A percentile compares a stretch with the other conserved stretches of the same genome.
phyloP scores from a whole-genome alignment of 2,888 invertebrate species.

The Capitulum mitella region DNA sequence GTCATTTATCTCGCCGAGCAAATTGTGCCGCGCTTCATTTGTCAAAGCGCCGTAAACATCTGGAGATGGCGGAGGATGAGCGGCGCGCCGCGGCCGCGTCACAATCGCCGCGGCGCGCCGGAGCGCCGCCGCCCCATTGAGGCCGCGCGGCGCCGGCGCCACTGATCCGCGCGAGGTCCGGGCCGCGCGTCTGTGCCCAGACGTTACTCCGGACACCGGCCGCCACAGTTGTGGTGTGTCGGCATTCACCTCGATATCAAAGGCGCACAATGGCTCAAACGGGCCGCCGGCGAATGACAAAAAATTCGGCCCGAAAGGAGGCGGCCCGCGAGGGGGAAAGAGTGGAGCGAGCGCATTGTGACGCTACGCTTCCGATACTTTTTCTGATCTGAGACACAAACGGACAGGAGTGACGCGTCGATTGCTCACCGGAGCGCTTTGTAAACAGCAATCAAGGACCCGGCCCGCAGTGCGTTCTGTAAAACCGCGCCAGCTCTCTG shows the following conservation, averaged over 20 bases:
- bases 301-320: slow-evolving; percentile 7
- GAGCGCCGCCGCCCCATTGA: not conserved
- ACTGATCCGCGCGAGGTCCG: no score
- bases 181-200: not conserved
- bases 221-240: slow-evolving; percentile 19
- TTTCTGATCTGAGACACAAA: not conserved
- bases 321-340: not conserved
- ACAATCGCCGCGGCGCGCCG: not conserved
- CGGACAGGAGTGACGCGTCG: not conserved
- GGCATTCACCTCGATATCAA: slow-evolving; percentile 1
- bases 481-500: not conserved
- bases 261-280: slow-evolving; percentile 9
- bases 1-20: slow-evolving; percentile 6
- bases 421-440: not conserved
- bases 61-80: not conserved
- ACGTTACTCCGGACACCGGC: not conserved
- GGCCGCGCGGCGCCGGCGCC: not conserved
- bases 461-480: not conserved
- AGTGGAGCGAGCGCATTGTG: not conserved
- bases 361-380: not conserved
- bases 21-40: slow-evolving; percentile 14
- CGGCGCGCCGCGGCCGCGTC: not conserved
- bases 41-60: slow-evolving; percentile 15
- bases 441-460: not conserved
- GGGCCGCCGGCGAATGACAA: slow-evolving; percentile 17